Conservation (phyloP, 2,113 vertebrate genomes). For the Lethenteron reissneri region DNA sequence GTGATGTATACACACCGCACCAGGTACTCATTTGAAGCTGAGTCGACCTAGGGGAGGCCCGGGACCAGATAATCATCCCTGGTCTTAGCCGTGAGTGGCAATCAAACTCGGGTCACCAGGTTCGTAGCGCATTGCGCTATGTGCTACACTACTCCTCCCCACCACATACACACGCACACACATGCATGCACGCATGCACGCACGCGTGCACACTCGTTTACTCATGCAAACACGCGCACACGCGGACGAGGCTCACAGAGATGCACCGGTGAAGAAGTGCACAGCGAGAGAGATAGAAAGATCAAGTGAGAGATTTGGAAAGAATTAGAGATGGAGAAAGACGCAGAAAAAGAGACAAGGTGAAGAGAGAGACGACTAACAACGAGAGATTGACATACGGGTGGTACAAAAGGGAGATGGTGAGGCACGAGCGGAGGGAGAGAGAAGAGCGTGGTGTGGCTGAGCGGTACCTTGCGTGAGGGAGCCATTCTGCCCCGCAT, state of each 20-base stretch:
- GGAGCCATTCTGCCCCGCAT: neutral
- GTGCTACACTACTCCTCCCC: too few species aligned
- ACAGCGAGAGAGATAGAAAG: neutral
- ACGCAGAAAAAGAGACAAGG: neutral
- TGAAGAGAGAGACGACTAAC: neutral
- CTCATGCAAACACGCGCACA: neutral
- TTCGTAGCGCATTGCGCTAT: too few species aligned
- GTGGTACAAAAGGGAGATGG: neutral
- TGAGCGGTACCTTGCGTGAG: neutral
- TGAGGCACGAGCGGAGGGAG: neutral
- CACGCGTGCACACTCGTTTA: neutral
- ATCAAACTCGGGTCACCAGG: too few species aligned
- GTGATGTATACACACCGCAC: too few species aligned
- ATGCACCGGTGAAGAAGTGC: neutral
- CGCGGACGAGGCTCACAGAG: neutral
- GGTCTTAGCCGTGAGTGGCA: too few species aligned
- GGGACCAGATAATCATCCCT: too few species aligned
- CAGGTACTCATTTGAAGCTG: too few species aligned
- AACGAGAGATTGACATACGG: neutral
- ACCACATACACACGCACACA: neutral
- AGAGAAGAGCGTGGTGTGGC: neutral
- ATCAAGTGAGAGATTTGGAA: neutral
- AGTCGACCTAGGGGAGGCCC: too few species aligned
- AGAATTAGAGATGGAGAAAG: neutral
- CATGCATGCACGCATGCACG: neutral